These are phyloP conservation scores for Onychorhynchus coronatus DNA, from an alignment of 2,113 vertebrate genomes.

Conservation along the genomic window DNA sequence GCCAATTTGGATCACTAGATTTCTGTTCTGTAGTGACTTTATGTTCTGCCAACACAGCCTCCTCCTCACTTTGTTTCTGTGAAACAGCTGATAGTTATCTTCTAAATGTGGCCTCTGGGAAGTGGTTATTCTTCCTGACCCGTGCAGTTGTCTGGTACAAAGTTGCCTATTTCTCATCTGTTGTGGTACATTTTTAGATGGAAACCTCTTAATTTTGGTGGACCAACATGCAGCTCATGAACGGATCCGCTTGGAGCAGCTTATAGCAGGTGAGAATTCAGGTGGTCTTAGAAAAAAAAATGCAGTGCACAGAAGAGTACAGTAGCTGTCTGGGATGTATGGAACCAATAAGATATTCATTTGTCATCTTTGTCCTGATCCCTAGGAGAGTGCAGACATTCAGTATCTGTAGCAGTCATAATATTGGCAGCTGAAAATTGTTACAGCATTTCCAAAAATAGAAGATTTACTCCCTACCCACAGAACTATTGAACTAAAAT, in stretches of 20 bases:
- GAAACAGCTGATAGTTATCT: neutral
- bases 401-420: neutral
- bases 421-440: neutral
- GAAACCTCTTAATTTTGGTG: constrained; percentile 90
- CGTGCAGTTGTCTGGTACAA: neutral
- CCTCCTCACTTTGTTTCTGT: constrained; percentile 16
- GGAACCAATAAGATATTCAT: neutral
- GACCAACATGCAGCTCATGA: constrained; percentile 98
- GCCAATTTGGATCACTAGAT: neutral
- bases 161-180: neutral
- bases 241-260: constrained; percentile 90
- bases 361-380: neutral
- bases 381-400: neutral
- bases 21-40: constrained; percentile 27
- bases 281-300: neutral
- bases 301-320: neutral
- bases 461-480: neutral
- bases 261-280: constrained; percentile 81
- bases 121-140: neutral
- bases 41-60: constrained; percentile 13
- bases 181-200: constrained; percentile 63
- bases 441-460: constrained; percentile 6
- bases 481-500: constrained; percentile 19
- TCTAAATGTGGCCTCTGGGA: neutral
- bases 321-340: neutral